A percentile compares a stretch with the other conserved stretches of the same genome.
These are phyloP conservation scores for Bugula neritina DNA, from an alignment of 2,888 invertebrate species.

Conservation along the genomic window DNA sequence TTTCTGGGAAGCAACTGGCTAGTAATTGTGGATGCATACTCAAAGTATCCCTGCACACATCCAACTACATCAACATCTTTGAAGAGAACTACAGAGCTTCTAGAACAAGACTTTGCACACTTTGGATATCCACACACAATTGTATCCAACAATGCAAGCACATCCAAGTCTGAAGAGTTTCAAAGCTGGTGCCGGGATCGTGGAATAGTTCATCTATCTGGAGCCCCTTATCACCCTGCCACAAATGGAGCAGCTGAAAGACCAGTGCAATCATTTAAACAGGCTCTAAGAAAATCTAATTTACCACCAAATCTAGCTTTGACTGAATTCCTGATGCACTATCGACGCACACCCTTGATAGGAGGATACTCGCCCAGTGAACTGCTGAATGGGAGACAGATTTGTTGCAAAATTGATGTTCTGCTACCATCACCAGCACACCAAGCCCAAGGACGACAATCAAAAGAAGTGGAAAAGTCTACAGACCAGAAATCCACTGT, in stretches of 20 bases:
- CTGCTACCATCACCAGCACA: too few species aligned
- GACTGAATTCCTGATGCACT: too few species aligned
- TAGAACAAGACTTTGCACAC: background rate
- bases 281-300: too few species aligned
- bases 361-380: too few species aligned
- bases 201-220: slow-evolving; percentile 27
- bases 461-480: too few species aligned
- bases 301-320: too few species aligned
- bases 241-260: slow-evolving; percentile 28
- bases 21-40: slow-evolving; percentile 25
- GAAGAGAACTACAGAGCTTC: background rate
- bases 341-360: too few species aligned
- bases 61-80: background rate
- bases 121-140: background rate
- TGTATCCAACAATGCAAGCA: background rate
- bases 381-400: too few species aligned
- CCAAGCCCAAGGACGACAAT: too few species aligned
- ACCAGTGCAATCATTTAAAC: too few species aligned
- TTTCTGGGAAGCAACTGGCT: slow-evolving; percentile 28
- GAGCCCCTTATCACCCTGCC: slow-evolving; percentile 31
- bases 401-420: too few species aligned
- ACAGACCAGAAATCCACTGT: too few species aligned
- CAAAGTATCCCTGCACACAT: background rate
- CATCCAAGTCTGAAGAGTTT: background rate
- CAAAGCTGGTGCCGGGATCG: slow-evolving; percentile 28